A percentile compares a stretch with the other conserved stretches of the same genome.
Evolutionary conservation across 2,113 vertebrate species (phyloP).

Genomic region (Sebastes schlegelii): DNA sequence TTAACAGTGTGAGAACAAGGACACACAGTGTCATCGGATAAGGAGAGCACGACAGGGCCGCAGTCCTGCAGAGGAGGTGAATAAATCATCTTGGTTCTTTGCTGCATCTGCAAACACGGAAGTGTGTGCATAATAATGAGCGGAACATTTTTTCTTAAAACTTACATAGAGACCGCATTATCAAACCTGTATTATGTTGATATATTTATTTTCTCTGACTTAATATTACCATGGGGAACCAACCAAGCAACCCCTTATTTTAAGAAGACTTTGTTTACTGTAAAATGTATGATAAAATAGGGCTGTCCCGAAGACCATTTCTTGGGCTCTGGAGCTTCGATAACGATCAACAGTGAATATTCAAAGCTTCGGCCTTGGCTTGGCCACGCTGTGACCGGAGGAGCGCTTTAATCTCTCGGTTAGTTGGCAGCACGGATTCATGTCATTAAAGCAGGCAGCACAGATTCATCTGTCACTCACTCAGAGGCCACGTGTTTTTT

Average conservation of each 20-base stretch:
- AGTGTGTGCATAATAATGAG: neutral
- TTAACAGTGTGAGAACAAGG: conserved; percentile 43
- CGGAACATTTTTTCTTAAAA: neutral
- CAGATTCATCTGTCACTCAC: no score
- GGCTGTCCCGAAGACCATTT: no score
- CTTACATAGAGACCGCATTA: neutral
- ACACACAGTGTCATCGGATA: conserved; percentile 6
- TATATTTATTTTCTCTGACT: neutral
- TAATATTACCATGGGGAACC: neutral
- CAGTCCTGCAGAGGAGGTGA: neutral
- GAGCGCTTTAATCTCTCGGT: no score
- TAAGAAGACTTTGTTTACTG: neutral
- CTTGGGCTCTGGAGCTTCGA: no score
- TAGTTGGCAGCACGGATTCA: no score
- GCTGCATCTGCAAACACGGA: no score
- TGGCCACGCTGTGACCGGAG: no score
- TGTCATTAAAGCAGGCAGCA: no score
- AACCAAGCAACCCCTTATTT: neutral
- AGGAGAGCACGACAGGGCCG: neutral
- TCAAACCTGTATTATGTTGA: neutral
- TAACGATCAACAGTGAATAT: no score
- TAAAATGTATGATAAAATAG: no score
- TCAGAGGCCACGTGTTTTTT: no score
- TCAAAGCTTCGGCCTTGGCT: no score
- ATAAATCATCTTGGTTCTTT: conserved; percentile 2